These are phyloP conservation scores for Panopea generosa DNA, from an alignment of 2,888 invertebrate genomes.

Conservation along the genomic window DNA sequence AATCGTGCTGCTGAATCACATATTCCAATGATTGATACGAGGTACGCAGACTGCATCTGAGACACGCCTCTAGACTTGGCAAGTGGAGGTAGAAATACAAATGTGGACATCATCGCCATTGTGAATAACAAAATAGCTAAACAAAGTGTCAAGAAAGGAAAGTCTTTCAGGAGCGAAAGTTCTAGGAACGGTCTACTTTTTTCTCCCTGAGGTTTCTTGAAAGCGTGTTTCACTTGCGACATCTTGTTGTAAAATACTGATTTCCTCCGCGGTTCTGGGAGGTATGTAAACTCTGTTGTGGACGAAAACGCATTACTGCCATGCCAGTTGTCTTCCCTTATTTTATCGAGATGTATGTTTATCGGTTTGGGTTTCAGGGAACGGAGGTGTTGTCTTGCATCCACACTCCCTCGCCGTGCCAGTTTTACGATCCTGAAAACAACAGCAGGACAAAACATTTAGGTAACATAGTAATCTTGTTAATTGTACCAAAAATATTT, in stretches of 20 bases:
- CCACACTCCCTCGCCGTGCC: conserved; percentile 55
- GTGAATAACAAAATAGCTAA: conserved; percentile 66
- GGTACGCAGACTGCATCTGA: conserved; percentile 87
- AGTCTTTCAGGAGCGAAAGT: conserved; percentile 63
- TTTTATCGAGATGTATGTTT: conserved; percentile 16
- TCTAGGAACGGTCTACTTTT: conserved; percentile 57
- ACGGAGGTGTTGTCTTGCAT: conserved; percentile 33
- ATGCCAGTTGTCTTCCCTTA: conserved; percentile 43
- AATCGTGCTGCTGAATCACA: conserved; percentile 96
- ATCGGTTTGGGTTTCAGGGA: conserved; percentile 23
- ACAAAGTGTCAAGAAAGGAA: conserved; percentile 66
- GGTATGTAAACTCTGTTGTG: conserved; percentile 55
- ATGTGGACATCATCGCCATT: conserved; percentile 67
- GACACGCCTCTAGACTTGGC: conserved; percentile 65
- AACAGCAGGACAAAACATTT: too few species aligned
- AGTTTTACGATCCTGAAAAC: conserved; percentile 40
- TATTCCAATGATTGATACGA: conserved; percentile 94
- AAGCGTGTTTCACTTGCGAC: conserved; percentile 35
- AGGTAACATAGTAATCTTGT: too few species aligned
- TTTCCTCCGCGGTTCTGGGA: conserved; percentile 48
- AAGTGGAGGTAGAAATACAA: conserved; percentile 72
- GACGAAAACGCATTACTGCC: conserved; percentile 54
- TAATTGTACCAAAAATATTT: too few species aligned
- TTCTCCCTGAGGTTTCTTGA: conserved; percentile 30
- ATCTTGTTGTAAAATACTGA: conserved; percentile 57